Conservation (phyloP, 2,113 vertebrate genomes). For the Dascyllus trimaculatus region DNA sequence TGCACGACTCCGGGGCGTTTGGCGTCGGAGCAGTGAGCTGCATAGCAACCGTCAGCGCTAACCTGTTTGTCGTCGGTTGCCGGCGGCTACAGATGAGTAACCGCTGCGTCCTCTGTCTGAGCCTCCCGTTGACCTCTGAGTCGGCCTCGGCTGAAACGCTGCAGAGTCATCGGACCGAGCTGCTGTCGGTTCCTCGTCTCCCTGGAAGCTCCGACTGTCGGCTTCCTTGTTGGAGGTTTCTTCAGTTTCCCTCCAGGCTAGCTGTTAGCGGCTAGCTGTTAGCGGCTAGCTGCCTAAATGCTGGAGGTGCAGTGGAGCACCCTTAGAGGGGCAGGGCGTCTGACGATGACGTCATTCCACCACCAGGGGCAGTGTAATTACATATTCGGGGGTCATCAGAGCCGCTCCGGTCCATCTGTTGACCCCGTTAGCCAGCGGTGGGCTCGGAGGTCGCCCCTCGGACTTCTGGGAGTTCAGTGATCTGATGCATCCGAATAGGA, state of each 20-base stretch:
- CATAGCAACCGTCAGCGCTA: conserved; percentile 32
- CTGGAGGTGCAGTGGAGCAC: conserved; percentile 12
- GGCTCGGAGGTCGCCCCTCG: conserved; percentile 50
- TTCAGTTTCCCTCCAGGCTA: no score
- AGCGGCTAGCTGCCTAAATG: conserved; percentile 57
- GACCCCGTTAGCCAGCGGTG: conserved; percentile 46
- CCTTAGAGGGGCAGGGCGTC: conserved; percentile 2
- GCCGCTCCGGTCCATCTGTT: conserved; percentile 64
- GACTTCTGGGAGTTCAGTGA: conserved; percentile 30
- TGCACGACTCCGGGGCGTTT: no score
- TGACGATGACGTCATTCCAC: conserved; percentile 68
- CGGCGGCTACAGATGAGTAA: conserved; percentile 55
- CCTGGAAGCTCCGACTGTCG: conserved; percentile 53
- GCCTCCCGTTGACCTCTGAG: conserved; percentile 49
- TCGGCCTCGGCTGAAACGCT: conserved; percentile 18
- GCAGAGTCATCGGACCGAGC: background rate
- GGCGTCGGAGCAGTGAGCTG: background rate
- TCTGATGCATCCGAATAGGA: conserved; percentile 27
- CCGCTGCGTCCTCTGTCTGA: conserved; percentile 47
- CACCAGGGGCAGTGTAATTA: conserved; percentile 57
- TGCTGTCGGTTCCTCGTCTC: conserved; percentile 20
- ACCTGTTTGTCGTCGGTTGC: conserved; percentile 6
- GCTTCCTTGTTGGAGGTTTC: no score
- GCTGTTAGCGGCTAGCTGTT: no score
- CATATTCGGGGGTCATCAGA: conserved; percentile 67